Conservation (phyloP, 64 coral and sea anemone species). For the Montipora efflorescens region DNA sequence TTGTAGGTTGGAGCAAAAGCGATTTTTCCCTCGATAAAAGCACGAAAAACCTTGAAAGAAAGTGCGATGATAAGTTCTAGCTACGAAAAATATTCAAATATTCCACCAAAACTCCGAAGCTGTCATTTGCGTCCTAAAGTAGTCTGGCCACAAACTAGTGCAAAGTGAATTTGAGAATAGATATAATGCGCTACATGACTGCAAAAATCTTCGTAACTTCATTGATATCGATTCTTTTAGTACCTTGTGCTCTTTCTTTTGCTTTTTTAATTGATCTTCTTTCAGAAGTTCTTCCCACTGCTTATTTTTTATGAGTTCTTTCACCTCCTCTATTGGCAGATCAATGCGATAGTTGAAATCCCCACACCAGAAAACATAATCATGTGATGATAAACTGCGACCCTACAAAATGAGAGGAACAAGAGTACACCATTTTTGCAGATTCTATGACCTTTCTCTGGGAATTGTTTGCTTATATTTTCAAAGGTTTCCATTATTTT, state of each 20-base stretch:
- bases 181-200: too few relatives aligned
- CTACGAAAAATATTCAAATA: not conserved
- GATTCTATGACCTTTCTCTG: too few relatives aligned
- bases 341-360: slow-evolving; percentile 99
- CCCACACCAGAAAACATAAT: slow-evolving; percentile 99
- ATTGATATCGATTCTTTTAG: too few relatives aligned
- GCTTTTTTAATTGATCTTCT: slow-evolving; percentile 86
- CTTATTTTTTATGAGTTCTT: slow-evolving; percentile 87
- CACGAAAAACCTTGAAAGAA: slow-evolving; percentile 84
- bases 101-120: too few relatives aligned
- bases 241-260: slow-evolving; percentile 88
- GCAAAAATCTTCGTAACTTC: too few relatives aligned
- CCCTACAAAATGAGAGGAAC: slow-evolving; percentile 53
- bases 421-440: not conserved
- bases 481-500: too few relatives aligned
- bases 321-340: slow-evolving; percentile 94
- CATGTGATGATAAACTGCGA: slow-evolving; percentile 87
- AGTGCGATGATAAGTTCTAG: not conserved
- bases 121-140: too few relatives aligned
- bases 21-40: slow-evolving; percentile 87
- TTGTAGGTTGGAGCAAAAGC: slow-evolving; percentile 96
- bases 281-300: slow-evolving; percentile 82
- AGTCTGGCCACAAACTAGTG: too few relatives aligned
- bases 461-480: too few relatives aligned
- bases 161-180: too few relatives aligned